Conservation (phyloP, 2,888 invertebrate species). For the Nomada ruficornis region DNA sequence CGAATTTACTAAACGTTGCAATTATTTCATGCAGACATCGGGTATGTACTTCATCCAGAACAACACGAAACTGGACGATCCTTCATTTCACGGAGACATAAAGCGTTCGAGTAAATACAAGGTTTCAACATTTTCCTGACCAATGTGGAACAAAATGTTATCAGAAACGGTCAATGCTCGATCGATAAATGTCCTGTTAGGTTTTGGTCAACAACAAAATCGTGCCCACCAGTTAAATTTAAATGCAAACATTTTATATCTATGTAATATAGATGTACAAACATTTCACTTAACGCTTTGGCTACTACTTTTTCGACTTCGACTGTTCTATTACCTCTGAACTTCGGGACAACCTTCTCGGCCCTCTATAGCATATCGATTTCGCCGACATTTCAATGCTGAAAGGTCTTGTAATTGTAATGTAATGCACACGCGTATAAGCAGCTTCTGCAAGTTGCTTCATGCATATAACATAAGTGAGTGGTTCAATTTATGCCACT, state of each 20-base stretch:
- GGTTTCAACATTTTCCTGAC: slow-evolving; percentile 12
- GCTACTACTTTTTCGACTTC: background rate
- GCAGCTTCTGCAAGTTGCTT: background rate
- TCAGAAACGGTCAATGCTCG: slow-evolving; percentile 15
- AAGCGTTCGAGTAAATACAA: slow-evolving; percentile 30
- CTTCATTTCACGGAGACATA: slow-evolving; percentile 1
- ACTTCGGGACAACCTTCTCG: background rate
- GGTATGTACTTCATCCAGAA: no score
- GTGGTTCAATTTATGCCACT: slow-evolving; percentile 3
- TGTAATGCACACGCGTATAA: no score
- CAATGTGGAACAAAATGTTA: slow-evolving; percentile 24
- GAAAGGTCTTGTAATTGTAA: slow-evolving; percentile 17
- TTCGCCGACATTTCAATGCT: slow-evolving; percentile 10
- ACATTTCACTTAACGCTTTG: background rate
- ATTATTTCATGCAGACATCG: no score
- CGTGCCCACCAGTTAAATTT: background rate
- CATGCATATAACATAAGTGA: background rate
- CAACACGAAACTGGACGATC: background rate
- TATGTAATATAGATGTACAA: background rate
- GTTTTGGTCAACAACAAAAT: background rate
- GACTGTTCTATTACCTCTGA: background rate
- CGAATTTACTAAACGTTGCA: no score
- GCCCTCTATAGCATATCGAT: slow-evolving; percentile 27
- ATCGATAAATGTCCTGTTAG: slow-evolving; percentile 29
- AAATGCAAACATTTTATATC: slow-evolving; percentile 36